Conservation (phyloP, 2,113 vertebrate genomes). For the Numida meleagris region DNA sequence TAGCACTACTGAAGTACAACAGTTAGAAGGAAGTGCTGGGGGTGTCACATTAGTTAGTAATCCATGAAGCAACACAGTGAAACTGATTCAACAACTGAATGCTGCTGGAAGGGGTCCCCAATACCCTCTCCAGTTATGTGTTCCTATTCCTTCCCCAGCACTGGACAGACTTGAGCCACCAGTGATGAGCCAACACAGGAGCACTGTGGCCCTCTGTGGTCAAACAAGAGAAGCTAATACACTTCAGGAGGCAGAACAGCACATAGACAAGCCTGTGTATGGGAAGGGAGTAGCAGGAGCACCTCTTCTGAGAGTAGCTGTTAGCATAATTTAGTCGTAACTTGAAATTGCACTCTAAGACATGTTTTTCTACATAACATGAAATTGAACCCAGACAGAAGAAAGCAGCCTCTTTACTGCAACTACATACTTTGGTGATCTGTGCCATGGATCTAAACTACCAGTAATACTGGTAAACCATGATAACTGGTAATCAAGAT, state of each 20-base stretch:
- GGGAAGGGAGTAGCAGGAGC: background rate
- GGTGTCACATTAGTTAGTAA: background rate
- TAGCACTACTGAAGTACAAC: background rate
- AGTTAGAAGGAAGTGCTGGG: background rate
- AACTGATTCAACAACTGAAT: background rate
- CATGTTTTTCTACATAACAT: background rate
- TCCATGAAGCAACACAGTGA: background rate
- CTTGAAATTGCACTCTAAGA: background rate
- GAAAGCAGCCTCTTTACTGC: background rate
- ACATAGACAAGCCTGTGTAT: accelerated
- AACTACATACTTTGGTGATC: background rate
- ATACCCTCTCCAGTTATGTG: background rate
- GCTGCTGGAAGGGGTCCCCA: too few relatives aligned
- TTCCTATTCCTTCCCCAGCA: background rate
- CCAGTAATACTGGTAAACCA: background rate
- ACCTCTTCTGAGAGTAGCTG: background rate
- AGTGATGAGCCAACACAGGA: background rate
- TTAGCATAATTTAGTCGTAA: background rate
- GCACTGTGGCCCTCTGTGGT: background rate
- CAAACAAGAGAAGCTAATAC: background rate
- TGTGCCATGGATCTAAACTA: background rate
- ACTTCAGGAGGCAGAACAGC: background rate
- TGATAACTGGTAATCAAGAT: background rate
- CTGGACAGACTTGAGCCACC: background rate
- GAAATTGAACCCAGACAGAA: background rate